phyloP scores from a whole-genome alignment of 2,797 vertebrate species.

The Liparis tanakae region DNA sequence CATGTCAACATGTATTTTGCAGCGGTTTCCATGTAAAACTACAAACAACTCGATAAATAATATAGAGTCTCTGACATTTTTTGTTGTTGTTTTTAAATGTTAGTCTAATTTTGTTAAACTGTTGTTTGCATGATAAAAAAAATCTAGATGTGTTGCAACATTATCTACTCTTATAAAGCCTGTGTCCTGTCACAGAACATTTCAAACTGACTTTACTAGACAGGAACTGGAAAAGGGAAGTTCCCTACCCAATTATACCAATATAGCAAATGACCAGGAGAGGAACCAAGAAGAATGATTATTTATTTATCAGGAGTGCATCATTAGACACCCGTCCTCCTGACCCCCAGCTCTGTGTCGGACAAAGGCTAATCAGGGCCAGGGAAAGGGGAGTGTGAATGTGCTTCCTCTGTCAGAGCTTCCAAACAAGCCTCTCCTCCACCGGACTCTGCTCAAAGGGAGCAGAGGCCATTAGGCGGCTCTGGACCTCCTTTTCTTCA shows the following conservation, averaged over 20 bases:
- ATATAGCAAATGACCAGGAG: conserved; percentile 10
- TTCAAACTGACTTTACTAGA: neutral
- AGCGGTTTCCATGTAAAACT: conserved; percentile 11
- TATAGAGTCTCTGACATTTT: neutral
- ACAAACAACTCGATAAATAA: neutral
- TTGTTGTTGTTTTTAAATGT: neutral
- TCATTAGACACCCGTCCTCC: conserved; percentile 50
- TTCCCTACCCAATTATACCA: neutral
- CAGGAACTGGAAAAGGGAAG: neutral
- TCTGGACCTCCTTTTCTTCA: conserved; percentile 83
- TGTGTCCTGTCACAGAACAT: neutral
- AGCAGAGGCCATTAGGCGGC: conserved; percentile 69
- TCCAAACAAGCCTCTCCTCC: conserved; percentile 46
- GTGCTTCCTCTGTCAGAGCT: conserved; percentile 46
- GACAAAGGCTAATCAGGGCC: conserved; percentile 62
- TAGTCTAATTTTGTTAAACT: neutral
- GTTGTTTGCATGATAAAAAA: neutral
- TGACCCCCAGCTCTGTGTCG: conserved; percentile 34
- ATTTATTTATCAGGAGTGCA: conserved; percentile 35
- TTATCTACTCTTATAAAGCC: neutral
- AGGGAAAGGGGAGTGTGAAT: conserved; percentile 41
- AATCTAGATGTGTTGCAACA: neutral
- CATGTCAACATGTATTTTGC: conserved; percentile 7
- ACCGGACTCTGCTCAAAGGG: conserved; percentile 65
- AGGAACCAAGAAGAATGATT: conserved; percentile 11